Evolutionary conservation across 1,140 invertebrate genomes (phyloP).

Genomic region (Dendroctonus ponderosae): DNA sequence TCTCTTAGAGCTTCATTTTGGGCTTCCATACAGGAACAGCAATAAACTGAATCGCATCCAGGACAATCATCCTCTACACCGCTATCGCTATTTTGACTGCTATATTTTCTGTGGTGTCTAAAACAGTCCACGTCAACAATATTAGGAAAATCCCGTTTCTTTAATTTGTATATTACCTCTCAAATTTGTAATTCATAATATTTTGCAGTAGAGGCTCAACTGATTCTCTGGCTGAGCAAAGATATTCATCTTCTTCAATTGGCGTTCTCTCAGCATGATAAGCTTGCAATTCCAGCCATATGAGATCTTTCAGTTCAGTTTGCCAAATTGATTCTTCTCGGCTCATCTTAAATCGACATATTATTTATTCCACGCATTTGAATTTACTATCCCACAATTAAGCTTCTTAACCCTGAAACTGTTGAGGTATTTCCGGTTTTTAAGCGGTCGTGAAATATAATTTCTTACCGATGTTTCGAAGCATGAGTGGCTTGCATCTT

Average conservation of each 20-base stretch:
- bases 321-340: slow-evolving; percentile 83
- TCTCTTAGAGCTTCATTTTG: slow-evolving; percentile 72
- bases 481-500: too few relatives aligned
- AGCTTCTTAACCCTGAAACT: too few relatives aligned
- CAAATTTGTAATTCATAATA: slow-evolving; percentile 70
- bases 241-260: slow-evolving; percentile 72
- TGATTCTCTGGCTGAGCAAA: slow-evolving; percentile 70
- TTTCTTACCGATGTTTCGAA: too few relatives aligned
- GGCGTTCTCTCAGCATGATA: slow-evolving; percentile 70
- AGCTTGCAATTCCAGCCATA: slow-evolving; percentile 88
- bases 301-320: slow-evolving; percentile 81
- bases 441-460: too few relatives aligned
- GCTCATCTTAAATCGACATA: slow-evolving; percentile 61
- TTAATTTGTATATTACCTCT: slow-evolving; percentile 13
- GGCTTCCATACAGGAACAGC: slow-evolving; percentile 64
- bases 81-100: slow-evolving; percentile 46
- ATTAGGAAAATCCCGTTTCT: not conserved
- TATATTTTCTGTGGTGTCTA: slow-evolving; percentile 24
- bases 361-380: not conserved
- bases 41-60: slow-evolving; percentile 69
- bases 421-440: too few relatives aligned
- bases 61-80: slow-evolving; percentile 49
- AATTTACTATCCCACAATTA: too few relatives aligned
- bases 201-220: slow-evolving; percentile 69
- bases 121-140: not conserved